Base-by-base conservation (phyloP, 1,140 invertebrate genomes). In the Pseudomyrmex gracilis region DNA sequence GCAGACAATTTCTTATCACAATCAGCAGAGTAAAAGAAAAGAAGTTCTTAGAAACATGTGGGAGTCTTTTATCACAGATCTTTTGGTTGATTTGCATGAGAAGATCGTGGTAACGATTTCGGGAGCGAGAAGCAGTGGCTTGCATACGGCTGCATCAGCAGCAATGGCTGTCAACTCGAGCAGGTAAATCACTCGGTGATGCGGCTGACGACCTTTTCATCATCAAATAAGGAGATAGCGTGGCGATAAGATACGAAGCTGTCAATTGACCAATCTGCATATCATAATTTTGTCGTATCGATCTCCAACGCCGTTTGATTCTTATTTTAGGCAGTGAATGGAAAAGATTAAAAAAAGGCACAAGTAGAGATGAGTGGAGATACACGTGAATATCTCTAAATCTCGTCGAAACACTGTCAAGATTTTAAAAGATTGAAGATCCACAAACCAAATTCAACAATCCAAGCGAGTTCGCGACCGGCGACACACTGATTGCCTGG, bases 401-500 rank as follows among this genome's bases (percentile, higher is more conserved):
- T 70, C 20, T 67, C 63, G 64, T 47, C n/a, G 20, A 71, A 17
- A 43, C 76, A 80, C 76, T 71, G 66, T n/a, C 76, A 49, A 47
- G 10, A 43, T 61, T 20, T 5, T 1, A 45, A 20, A 12, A 22
- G 5, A 58, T 43, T 22, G 20, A n/a, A n/a, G 10, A 20, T 22
- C n/a, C 0, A 47, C 4, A 47, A 7, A 73, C 15, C 5, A 34
- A 34, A 34, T 34, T 34, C 34, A 7, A 49, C 45, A 0, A 43
- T 34, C 84, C 82, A 51, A 80, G 58, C 85, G 34, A 45, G 34
- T 89, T 86, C 87, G 87, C 87, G 60, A 88, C 85, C 88, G 85
- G 84, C 87, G 87, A 74, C 74, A 86, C 84, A 89, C 88, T 88
- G 85, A 74, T 76, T 82, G 88, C 84, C 88, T 82, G 88, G 88